Conservation (phyloP, 2,888 invertebrate genomes). For the Rhingia rostrata region DNA sequence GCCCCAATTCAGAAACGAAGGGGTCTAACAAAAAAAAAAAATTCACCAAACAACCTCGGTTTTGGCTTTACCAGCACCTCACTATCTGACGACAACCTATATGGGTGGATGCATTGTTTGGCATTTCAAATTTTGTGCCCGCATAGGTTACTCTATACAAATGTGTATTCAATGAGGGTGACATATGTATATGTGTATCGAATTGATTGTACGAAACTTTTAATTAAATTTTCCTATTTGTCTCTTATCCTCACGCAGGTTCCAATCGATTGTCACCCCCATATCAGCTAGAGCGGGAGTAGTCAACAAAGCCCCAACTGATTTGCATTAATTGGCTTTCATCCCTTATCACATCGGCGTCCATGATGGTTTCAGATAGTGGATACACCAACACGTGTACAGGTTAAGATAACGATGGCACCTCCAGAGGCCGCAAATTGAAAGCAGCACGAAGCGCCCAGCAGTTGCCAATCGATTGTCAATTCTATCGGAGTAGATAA, state of each 20-base stretch:
- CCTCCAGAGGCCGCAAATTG: conserved; percentile 39
- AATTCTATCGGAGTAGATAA: conserved; percentile 59
- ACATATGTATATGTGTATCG: not conserved
- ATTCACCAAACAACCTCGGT: too few relatives aligned
- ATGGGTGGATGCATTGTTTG: conserved; percentile 21
- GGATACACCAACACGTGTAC: conserved; percentile 33
- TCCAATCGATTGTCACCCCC: not conserved
- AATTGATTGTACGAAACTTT: conserved; percentile 27
- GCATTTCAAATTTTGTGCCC: conserved; percentile 20
- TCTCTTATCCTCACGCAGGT: conserved; percentile 31
- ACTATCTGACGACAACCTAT: conserved; percentile 29
- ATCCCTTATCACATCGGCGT: conserved; percentile 62
- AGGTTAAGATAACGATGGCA: conserved; percentile 51
- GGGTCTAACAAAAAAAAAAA: not conserved
- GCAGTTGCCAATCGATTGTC: conserved; percentile 67
- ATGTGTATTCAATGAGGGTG: not conserved
- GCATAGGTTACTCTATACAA: conserved; percentile 11
- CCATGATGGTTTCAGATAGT: conserved; percentile 24
- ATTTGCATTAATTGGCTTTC: conserved; percentile 71
- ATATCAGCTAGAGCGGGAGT: not conserved
- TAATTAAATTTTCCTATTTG: conserved; percentile 66
- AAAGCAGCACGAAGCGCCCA: conserved; percentile 59
- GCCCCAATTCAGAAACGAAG: too few relatives aligned
- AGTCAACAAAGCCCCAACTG: conserved; percentile 43
- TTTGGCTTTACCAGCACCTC: too few relatives aligned